Percentiles rank a stretch among this genome's conserved stretches.
These are phyloP conservation scores for Simalia tracyae DNA, from an alignment of 2,797 vertebrate species.

Conservation along the genomic window DNA sequence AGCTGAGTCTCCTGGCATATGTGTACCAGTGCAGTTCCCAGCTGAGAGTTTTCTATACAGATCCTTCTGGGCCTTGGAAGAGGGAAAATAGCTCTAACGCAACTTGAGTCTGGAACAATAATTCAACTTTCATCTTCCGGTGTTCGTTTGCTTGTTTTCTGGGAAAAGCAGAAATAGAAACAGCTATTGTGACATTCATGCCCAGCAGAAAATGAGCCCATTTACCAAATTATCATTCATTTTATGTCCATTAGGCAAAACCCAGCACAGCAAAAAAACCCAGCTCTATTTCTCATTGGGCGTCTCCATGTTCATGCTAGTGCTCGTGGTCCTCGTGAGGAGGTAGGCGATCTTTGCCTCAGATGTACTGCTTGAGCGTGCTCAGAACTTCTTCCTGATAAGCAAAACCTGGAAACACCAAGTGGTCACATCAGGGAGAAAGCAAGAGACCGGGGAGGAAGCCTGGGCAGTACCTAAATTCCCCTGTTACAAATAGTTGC, in stretches of 20 bases:
- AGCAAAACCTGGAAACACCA: not conserved
- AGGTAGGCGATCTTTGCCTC: accelerated
- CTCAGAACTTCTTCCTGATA: not conserved
- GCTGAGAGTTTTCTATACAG: not conserved
- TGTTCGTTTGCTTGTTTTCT: slow-evolving; percentile 9
- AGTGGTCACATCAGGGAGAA: not conserved
- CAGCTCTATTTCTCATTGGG: not conserved
- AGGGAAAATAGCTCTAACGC: not conserved
- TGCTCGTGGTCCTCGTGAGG: no score
- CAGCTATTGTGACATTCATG: not conserved
- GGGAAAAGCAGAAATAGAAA: not conserved
- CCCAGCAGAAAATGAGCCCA: slow-evolving; percentile 20
- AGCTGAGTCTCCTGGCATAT: not conserved
- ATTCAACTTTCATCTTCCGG: slow-evolving; percentile 32
- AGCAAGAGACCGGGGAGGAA: not conserved
- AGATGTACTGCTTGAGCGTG: not conserved
- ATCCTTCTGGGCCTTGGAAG: not conserved
- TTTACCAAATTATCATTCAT: slow-evolving; percentile 21
- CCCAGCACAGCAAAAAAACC: not conserved
- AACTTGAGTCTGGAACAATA: slow-evolving; percentile 21
- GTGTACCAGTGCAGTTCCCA: not conserved
- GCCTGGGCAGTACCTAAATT: no score
- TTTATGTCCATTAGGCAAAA: slow-evolving; percentile 15
- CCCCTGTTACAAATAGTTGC: no score
- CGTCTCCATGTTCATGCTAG: not conserved